A percentile compares a stretch with the other conserved stretches of the same genome.
phyloP scores from a whole-genome alignment of 1,140 invertebrate genomes.

The Aphaenogaster ashmeadi region DNA sequence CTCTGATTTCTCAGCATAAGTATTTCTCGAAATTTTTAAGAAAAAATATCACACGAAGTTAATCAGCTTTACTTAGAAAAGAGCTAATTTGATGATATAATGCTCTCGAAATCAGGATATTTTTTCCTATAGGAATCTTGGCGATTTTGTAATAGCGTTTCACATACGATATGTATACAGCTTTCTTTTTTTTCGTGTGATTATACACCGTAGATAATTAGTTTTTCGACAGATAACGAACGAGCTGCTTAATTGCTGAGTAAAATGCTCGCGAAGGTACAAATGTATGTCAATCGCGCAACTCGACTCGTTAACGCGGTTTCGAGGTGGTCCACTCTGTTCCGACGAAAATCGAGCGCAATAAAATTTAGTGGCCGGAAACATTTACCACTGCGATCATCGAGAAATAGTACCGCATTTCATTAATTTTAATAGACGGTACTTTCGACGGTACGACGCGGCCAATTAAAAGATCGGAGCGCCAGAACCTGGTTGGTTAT shows the following conservation, averaged over 20 bases:
- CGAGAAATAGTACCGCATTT: slow-evolving; percentile 29
- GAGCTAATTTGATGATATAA: not conserved
- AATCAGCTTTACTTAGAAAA: not conserved
- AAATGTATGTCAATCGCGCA: slow-evolving; percentile 71
- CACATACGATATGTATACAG: not conserved
- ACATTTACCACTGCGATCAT: slow-evolving; percentile 36
- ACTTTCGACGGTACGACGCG: slow-evolving; percentile 14
- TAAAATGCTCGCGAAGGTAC: slow-evolving; percentile 33
- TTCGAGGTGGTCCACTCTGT: slow-evolving; percentile 67
- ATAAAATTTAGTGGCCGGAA: slow-evolving; percentile 64
- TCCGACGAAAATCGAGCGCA: slow-evolving; percentile 46
- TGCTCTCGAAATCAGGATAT: not conserved
- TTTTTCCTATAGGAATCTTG: not conserved
- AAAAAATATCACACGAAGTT: slow-evolving; percentile 14
- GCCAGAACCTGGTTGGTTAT: slow-evolving; percentile 1
- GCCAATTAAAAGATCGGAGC: slow-evolving; percentile 45
- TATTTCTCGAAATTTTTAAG: not conserved
- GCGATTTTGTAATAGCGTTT: slow-evolving; percentile 9
- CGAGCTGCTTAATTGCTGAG: slow-evolving; percentile 50
- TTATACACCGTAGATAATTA: slow-evolving; percentile 42
- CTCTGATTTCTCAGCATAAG: not conserved
- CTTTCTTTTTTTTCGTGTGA: slow-evolving; percentile 36
- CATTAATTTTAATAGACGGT: slow-evolving; percentile 51
- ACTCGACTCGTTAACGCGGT: slow-evolving; percentile 61
- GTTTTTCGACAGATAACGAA: slow-evolving; percentile 54